Percentiles rank a stretch among this genome's conserved stretches.
Conservation (phyloP, 2,888 invertebrate species). For the Taphrorychus bicolor region DNA sequence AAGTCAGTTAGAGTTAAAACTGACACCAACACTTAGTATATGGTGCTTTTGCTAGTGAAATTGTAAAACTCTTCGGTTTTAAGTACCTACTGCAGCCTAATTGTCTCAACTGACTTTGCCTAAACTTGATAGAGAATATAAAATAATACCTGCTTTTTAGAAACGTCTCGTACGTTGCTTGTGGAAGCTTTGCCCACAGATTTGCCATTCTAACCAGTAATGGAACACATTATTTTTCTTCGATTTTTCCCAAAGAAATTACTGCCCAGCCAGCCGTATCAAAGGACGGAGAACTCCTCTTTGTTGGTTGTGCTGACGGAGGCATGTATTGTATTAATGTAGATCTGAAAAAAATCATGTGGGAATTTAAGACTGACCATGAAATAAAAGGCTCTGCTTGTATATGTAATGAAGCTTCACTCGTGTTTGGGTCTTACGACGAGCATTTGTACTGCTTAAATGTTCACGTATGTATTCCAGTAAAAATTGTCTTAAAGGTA, state of each 20-base stretch:
- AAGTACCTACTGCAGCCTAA: too few species aligned
- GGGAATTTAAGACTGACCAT: slow-evolving; percentile 68
- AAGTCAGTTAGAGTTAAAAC: too few species aligned
- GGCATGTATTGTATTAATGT: slow-evolving; percentile 71
- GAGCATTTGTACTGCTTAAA: slow-evolving; percentile 68
- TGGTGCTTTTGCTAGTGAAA: too few species aligned
- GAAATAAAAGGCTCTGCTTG: slow-evolving; percentile 72
- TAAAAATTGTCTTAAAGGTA: too few species aligned
- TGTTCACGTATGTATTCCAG: slow-evolving; percentile 62
- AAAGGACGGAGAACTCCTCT: slow-evolving; percentile 60
- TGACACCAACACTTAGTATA: too few species aligned
- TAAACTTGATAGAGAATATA: too few species aligned
- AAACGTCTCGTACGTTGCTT: slow-evolving; percentile 58
- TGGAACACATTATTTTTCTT: slow-evolving; percentile 62
- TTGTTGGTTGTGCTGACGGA: slow-evolving; percentile 82
- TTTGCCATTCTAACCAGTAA: slow-evolving; percentile 67
- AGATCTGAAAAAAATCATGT: slow-evolving; percentile 63
- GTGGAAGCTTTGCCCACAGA: slow-evolving; percentile 79
- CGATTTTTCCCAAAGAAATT: slow-evolving; percentile 71
- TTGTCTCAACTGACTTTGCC: too few species aligned
- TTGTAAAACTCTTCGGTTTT: too few species aligned
- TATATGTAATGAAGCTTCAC: slow-evolving; percentile 54
- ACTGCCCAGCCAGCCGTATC: slow-evolving; percentile 66
- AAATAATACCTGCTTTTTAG: slow-evolving; percentile 43
- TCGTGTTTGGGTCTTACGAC: slow-evolving; percentile 78